Conservation (phyloP, 2,797 vertebrate genomes). For the Acropternis orthonyx region DNA sequence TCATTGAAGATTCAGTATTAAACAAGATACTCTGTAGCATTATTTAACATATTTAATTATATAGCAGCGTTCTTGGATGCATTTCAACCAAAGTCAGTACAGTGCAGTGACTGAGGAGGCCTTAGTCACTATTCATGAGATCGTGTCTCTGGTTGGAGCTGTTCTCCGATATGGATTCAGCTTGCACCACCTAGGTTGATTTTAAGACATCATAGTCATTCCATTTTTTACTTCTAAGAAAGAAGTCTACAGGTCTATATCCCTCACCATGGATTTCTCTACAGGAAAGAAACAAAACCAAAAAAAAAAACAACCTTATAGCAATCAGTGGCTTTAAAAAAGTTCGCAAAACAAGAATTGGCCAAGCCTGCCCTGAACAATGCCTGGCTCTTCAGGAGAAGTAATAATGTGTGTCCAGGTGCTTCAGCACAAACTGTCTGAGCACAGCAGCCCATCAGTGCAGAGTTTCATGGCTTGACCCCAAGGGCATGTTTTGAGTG, state of each 20-base stretch:
- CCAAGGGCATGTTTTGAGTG: background rate
- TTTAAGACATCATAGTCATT: background rate
- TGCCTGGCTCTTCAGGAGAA: background rate
- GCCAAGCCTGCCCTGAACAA: background rate
- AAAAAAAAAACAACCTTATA: background rate
- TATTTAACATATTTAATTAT: constrained; percentile 49
- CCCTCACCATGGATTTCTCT: background rate
- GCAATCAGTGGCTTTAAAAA: background rate
- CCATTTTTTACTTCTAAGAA: background rate
- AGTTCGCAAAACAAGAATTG: background rate
- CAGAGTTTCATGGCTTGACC: background rate
- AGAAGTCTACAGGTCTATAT: background rate
- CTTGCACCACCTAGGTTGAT: background rate
- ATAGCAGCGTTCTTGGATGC: background rate
- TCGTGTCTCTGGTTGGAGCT: background rate
- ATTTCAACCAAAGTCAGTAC: background rate
- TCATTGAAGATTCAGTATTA: constrained; percentile 3
- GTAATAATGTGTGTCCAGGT: background rate
- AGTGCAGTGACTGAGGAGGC: background rate
- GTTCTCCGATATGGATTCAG: background rate
- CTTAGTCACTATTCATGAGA: background rate
- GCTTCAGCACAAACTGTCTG: background rate
- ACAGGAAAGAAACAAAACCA: background rate
- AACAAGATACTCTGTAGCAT: background rate
- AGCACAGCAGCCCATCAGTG: background rate